Base-by-base conservation (phyloP, 2,113 vertebrate species). In the Myxocyprinus asiaticus region DNA sequence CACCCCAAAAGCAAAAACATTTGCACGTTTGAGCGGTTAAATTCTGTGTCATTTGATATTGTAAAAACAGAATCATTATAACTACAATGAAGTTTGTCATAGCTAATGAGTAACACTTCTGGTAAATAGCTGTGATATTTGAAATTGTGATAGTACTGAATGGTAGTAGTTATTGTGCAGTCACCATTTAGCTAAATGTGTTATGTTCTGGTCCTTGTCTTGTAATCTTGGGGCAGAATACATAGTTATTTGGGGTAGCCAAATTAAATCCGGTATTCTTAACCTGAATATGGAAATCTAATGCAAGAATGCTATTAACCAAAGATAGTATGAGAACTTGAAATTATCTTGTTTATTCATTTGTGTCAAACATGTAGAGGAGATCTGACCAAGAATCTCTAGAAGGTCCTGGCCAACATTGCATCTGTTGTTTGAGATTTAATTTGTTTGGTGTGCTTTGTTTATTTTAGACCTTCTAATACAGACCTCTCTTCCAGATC, bases 401-500 rank as follows among this genome's bases (percentile, higher is more conserved):
- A 1, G 22, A 33, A 17, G 10, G 53, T 17, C 14, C 3, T 73
- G n/a, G 42, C 9, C 10, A 5, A 58, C 12, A 58, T 58, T 58
- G n/a, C 3, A 48, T 6, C 5, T 48, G 47, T 5, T 48, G 47
- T 48, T 9, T 9, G 9, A 48, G 47, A 48, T 5, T 48, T 48
- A 48, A 48, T 7, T 48, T 5, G 6, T 9, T 48, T 45, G 66
- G 22, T 33, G 22, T 33, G 22, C 22, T 73, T 45, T 51, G 2
- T 70, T 68, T 72, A 56, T 66, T n/a, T 69, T 43, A 68, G 65
- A 17, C 55, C 73, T 51, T 82, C 64, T 56, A 73, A 70, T 64
- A 58, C 77, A 79, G 59, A 69, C 22, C 50, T 70, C 22, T 12
- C 53, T 22, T 58, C 59, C 58, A 59, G 76, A 61, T 69, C 45